These are phyloP conservation scores for Mercenaria mercenaria DNA, from an alignment of 1,140 invertebrate genomes.

Conservation along the genomic window DNA sequence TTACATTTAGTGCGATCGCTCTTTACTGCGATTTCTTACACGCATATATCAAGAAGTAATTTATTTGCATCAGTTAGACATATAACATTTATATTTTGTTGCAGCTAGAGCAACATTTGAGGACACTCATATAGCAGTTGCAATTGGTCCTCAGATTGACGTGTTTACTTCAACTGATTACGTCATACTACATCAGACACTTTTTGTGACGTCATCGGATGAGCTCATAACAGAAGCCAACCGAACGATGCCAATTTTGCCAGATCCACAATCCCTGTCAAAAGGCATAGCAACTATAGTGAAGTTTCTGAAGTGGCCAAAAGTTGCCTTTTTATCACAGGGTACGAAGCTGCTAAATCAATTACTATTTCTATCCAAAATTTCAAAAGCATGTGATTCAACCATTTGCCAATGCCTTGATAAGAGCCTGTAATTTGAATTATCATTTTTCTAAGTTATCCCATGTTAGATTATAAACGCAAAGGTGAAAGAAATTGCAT, in stretches of 20 bases:
- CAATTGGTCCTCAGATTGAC: slow-evolving; percentile 82
- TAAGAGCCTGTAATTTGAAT: too few species aligned
- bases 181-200: slow-evolving; percentile 79
- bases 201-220: slow-evolving; percentile 79
- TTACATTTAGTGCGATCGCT: too few species aligned
- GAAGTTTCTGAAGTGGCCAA: slow-evolving; percentile 74
- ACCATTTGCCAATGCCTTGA: too few species aligned
- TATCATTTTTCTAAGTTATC: too few species aligned
- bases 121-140: slow-evolving; percentile 70
- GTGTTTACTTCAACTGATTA: slow-evolving; percentile 82
- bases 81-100: too few species aligned
- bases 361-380: not conserved
- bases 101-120: slow-evolving; percentile 77
- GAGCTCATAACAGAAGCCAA: slow-evolving; percentile 69
- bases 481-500: too few species aligned
- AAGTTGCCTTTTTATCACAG: slow-evolving; percentile 82
- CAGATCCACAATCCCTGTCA: slow-evolving; percentile 74
- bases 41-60: too few species aligned
- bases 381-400: too few species aligned
- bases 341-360: slow-evolving; percentile 67
- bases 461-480: too few species aligned
- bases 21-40: too few species aligned
- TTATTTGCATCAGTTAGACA: too few species aligned
- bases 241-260: slow-evolving; percentile 77
- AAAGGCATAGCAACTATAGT: slow-evolving; percentile 76